These are phyloP conservation scores for Caenorhabditis sp. DNA, from an alignment of 2,888 invertebrate genomes.

Conservation along the genomic window DNA sequence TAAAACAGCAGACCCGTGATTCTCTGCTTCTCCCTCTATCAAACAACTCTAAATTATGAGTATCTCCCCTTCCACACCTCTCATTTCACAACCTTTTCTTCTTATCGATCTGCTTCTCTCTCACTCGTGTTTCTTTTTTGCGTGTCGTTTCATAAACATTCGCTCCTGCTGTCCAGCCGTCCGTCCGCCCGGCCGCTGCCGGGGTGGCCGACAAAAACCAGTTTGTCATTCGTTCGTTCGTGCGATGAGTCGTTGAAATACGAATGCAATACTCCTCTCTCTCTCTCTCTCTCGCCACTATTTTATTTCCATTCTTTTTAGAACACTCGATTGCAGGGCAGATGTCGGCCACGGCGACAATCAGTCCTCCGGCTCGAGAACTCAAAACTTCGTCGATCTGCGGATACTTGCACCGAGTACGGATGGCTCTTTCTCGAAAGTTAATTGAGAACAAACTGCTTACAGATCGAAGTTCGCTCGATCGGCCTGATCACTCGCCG, in stretches of 20 bases:
- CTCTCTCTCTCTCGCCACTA: background rate
- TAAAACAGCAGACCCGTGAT: conserved; percentile 10
- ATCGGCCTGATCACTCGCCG: conserved; percentile 66
- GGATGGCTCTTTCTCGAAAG: background rate
- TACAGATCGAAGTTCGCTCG: conserved; percentile 66
- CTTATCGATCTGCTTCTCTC: background rate
- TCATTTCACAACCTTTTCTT: conserved; percentile 10
- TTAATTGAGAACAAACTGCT: background rate
- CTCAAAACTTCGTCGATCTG: conserved; percentile 48
- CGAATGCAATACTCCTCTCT: conserved; percentile 32
- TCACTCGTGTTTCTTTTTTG: background rate
- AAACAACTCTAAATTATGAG: background rate
- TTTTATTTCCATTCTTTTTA: background rate
- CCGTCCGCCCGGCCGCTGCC: conserved; percentile 2
- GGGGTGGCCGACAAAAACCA: conserved; percentile 34
- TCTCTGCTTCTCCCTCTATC: background rate
- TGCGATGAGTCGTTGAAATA: conserved; percentile 45
- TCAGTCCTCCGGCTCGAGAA: conserved; percentile 53
- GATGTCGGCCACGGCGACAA: conserved; percentile 40
- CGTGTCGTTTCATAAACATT: conserved; percentile 45
- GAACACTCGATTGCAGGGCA: background rate
- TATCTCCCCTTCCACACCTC: background rate
- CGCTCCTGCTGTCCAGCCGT: conserved; percentile 27
- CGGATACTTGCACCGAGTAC: conserved; percentile 51
- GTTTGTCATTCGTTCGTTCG: too few relatives aligned